Evolutionary conservation across 2,888 invertebrate species (phyloP), one percentile per base, ranked within the genome.

Genomic region (Polymixis flavicincta): DNA sequence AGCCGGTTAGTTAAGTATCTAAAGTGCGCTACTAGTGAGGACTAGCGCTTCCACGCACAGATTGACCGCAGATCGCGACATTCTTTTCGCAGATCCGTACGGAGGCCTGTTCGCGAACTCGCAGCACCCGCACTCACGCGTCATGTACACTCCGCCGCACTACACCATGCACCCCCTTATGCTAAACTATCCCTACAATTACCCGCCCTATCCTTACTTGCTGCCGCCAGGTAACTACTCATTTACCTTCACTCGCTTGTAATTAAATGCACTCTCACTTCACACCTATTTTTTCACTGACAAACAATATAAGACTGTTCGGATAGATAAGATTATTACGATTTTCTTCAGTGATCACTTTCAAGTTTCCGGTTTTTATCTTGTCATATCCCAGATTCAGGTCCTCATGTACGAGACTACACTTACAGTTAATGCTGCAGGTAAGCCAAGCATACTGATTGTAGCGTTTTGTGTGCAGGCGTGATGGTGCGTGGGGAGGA

Each of bases 401-500:
- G 78, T 61, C 72, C 52, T 65, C 61, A 57, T 70, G 57, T 78
- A 57, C 52, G n/a, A 54, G 48, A 76, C 63, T 64, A 67, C 42
- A 50, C 25, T 45, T 48, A 61, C 13, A 65, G 52, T 57, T 4
- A n/a, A 1, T 42, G 48, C 32, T 50, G 22, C n/a, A 28, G 54
- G 48, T 79, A 61, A 63, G 55, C 69, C 37, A 72, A 65, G 48
- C 55, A 64, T 82, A 82, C 76, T 79, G 42, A 82, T 79, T 66
- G 69, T 85, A 74, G 61, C 78, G 55, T 70, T 52, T 78, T 89
- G 52, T 81, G 82, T 93, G 89, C 97, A 97, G 98, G 98, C 94
- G 97, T 98, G 95, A 97, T 98, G 95, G 96, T 98, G 94, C 97
- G 98, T 91, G 97, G 98, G 88, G 98, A 98, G 92, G 98, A 98